Evolutionary conservation across 1,140 invertebrate genomes (phyloP).

Genomic region (Drosophila sechellia): DNA sequence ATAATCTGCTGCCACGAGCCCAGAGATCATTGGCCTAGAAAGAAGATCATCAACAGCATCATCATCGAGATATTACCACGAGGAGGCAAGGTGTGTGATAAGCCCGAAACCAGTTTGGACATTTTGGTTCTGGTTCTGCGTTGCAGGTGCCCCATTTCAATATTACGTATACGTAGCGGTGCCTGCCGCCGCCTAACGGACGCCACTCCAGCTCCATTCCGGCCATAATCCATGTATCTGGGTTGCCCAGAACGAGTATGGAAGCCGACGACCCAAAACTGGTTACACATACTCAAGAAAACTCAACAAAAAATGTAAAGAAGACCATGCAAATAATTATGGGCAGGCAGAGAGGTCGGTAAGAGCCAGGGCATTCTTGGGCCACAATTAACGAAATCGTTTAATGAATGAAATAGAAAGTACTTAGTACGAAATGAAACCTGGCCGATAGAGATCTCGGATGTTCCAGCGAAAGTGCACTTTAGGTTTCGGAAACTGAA

Average conservation of each 20-base stretch:
- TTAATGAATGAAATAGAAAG: conserved; percentile 79
- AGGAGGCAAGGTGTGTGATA: conserved; percentile 25
- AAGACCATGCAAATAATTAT: conserved; percentile 45
- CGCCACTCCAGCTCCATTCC: conserved; percentile 29
- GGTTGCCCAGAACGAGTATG: conserved; percentile 59
- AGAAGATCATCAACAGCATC: conserved; percentile 38
- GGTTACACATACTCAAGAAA: conserved; percentile 24
- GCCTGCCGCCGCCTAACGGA: conserved; percentile 28
- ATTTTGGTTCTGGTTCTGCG: conserved; percentile 47
- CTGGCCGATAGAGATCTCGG: conserved; percentile 52
- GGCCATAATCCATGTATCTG: conserved; percentile 66
- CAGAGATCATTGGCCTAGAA: conserved; percentile 76
- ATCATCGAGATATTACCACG: conserved; percentile 27
- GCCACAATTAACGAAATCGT: conserved; percentile 50
- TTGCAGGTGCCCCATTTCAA: conserved; percentile 58
- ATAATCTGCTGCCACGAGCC: conserved; percentile 10
- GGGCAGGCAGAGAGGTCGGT: conserved; percentile 26
- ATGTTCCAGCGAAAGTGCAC: conserved; percentile 67
- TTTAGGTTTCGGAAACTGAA: conserved; percentile 1
- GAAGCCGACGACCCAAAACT: conserved; percentile 31
- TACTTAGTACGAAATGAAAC: conserved; percentile 63
- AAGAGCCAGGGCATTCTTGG: conserved; percentile 56
- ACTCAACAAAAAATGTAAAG: neutral
- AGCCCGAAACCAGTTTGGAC: conserved; percentile 40
- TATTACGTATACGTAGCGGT: conserved; percentile 70